Conservation (phyloP, 2,113 vertebrate species). For the Mormyrus lacerda region DNA sequence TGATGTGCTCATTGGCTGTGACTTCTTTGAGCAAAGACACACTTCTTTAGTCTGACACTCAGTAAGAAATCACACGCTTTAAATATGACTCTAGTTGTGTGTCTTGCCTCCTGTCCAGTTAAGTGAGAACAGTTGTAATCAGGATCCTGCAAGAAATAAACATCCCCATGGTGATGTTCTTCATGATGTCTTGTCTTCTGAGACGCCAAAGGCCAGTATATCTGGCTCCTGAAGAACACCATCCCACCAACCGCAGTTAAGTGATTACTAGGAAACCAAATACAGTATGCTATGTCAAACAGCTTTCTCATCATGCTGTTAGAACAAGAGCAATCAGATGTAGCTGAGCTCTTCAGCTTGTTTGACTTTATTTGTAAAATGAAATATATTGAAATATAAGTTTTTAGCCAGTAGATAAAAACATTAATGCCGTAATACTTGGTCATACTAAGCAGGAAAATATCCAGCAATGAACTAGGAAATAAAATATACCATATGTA, state of each 20-base stretch:
- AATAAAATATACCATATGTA: background rate
- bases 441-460: background rate
- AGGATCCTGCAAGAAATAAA: background rate
- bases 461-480: background rate
- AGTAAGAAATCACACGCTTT: background rate
- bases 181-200: background rate
- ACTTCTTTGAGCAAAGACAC: background rate
- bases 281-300: background rate
- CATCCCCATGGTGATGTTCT: background rate
- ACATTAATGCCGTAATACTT: background rate
- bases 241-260: background rate
- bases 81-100: background rate
- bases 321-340: background rate
- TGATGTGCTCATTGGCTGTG: background rate
- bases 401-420: background rate
- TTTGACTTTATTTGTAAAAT: background rate
- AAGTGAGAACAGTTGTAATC: background rate
- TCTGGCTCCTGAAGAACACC: background rate
- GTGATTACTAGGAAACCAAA: background rate
- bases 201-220: background rate
- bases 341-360: background rate
- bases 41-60: background rate
- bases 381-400: background rate
- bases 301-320: background rate
- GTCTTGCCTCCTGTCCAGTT: background rate